Base-by-base conservation (phyloP, 2,113 vertebrate genomes). In the Trichechus manatus region DNA sequence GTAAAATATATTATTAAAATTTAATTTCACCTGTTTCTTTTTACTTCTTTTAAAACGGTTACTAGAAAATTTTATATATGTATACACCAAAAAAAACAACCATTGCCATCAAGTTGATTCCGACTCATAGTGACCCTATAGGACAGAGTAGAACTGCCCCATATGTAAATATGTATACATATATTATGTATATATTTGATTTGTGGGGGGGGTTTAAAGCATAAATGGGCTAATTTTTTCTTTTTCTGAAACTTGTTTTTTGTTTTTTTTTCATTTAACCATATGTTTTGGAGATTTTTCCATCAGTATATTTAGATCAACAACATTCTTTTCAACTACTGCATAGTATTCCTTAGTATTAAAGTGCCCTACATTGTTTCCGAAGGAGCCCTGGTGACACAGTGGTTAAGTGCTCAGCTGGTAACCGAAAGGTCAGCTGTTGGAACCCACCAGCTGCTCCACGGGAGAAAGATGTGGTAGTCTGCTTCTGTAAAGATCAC, bases 1-100 rank as follows among this genome's bases (percentile, higher is more conserved):
- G 79, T 87, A 74, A 95, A 93, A 72, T n/a, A 70, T 33, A 75
- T 31, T 72, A 63, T 86, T 90, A 77, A 85, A 82, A 81, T 78
- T 97, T 81, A 72, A 61, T 77, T 63, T 90, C 22, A 64, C 72
- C 22, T 39, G 10, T 89, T 91, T 87, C 13, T 50, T 93, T 94
- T 88, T 85, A 59, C 29, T 91, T 93, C 83, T 89, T 20, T 77
- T 78, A 95, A 84, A 90, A 66, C 59, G 50, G 63, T 19, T 61
- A 53, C 53, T 74, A 91, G 53, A 17, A 31, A 68, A 8, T 44
- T 2, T 42, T 14, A 31, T 25, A 70, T 31, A 31, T 29, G 64
- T 31, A 63, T 19, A 78, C 8, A 66, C 2, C 8, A 53, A 53
- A 53, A 53, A 53, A 6, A 13, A 53, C 4, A 53, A 8, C 50